phyloP scores from a whole-genome alignment of 1,140 invertebrate species.

The Mizuhopecten yessoensis region DNA sequence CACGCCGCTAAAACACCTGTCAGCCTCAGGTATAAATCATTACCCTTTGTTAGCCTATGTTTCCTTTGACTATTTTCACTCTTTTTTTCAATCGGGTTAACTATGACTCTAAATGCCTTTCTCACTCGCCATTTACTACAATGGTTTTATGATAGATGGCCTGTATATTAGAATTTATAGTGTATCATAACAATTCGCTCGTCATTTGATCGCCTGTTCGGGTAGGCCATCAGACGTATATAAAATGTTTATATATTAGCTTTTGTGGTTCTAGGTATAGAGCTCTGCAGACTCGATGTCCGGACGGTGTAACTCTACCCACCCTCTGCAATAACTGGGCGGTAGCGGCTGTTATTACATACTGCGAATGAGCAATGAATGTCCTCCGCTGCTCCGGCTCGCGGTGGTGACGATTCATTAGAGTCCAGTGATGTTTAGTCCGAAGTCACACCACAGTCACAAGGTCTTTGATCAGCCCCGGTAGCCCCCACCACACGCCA shows the following conservation, averaged over 20 bases:
- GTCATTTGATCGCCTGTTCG: constrained; percentile 23
- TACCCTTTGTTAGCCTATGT: background rate
- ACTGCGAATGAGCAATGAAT: constrained; percentile 15
- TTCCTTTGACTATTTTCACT: constrained; percentile 34
- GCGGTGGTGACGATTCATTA: constrained; percentile 37
- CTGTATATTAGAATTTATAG: constrained; percentile 40
- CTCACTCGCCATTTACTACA: constrained; percentile 32
- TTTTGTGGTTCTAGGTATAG: background rate
- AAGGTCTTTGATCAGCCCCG: constrained; percentile 13
- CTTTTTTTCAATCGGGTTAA: constrained; percentile 31
- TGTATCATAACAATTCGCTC: background rate
- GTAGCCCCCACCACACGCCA: constrained; percentile 1
- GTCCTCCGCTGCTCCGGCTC: constrained; percentile 8
- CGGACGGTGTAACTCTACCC: constrained; percentile 23
- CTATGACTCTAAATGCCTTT: constrained; percentile 38
- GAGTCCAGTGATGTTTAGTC: constrained; percentile 31
- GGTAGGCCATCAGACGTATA: constrained; percentile 37
- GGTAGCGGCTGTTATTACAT: constrained; percentile 25
- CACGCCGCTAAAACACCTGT: constrained; percentile 8
- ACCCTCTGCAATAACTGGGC: constrained; percentile 36
- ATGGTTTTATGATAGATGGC: constrained; percentile 20
- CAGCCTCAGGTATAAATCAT: background rate
- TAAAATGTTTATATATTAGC: constrained; percentile 40
- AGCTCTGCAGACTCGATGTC: constrained; percentile 23
- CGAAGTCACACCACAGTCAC: constrained; percentile 36